Base-by-base conservation (phyloP, 2,888 invertebrate genomes). In the Lasioglossum marginatum region DNA sequence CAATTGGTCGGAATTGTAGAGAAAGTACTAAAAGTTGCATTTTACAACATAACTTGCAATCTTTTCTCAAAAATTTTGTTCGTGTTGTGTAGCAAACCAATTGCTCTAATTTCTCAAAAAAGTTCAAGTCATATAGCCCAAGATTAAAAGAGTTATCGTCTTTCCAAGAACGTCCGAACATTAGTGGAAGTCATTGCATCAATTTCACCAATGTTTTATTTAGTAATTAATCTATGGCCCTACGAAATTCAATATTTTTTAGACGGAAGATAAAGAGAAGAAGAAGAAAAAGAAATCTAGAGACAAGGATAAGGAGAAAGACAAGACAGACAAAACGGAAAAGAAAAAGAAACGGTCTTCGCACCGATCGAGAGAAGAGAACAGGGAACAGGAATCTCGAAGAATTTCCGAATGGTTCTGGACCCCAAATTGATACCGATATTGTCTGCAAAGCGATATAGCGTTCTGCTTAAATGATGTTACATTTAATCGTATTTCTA, bases 401-500 rank as follows among this genome's bases (percentile, higher is more conserved):
- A 91, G 96, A 97, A 90, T 97, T 97, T 93, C 93, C 97, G 12
- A 97, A 96, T 93, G 96, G 96, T 85, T 93, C 96, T 88, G 87
- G 96, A 90, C 93, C 96, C 95, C 93, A 96, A 94, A 94, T 96
- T 90, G 92, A 94, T 94, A 93, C 96, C 94, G 95, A 97, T 87
- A 95, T 96, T 71, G 96, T 96, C 70, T 97, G 97, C 91, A 97
- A 97, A 94, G 96, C 96, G 88, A 96, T 97, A 93, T 97, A 96
- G 92, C 76, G 40, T 74, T 76, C 40, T 79, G 27, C 23, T 72
- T 43, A 48, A 70, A 23, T 82, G 31, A 73, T 40, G 34, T 57
- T 57, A 82, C 40, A 37, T 68, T 79, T 72, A 73, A 77, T n/a
- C 19, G 63, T 71, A 40, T 48, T 79, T 76, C 31, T 82, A 63